phyloP scores from a whole-genome alignment of 2,797 vertebrate genomes.

The Podarcis siculus region DNA sequence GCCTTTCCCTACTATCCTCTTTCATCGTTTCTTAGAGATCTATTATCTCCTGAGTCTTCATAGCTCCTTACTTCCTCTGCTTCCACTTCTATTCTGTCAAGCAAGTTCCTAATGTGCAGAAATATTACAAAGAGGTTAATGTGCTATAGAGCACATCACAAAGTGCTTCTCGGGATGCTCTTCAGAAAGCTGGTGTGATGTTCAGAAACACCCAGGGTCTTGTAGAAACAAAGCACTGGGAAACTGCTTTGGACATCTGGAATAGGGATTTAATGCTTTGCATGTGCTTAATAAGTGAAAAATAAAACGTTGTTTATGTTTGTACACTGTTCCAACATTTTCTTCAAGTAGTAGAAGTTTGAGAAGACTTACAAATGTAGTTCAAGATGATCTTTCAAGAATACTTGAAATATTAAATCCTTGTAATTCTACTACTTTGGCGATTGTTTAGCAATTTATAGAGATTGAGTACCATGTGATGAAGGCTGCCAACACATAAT shows the following conservation, averaged over 20 bases:
- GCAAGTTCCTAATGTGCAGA: constrained; percentile 20
- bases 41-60: background rate
- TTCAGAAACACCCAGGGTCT: rapidly evolving
- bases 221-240: background rate
- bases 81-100: background rate
- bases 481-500: background rate
- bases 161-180: rapidly evolving
- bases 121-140: background rate
- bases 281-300: background rate
- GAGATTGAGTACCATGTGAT: background rate
- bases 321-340: background rate
- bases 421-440: background rate
- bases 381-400: background rate
- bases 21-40: background rate
- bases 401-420: background rate
- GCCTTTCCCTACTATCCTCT: background rate
- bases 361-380: background rate
- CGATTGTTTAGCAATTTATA: background rate
- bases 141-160: background rate
- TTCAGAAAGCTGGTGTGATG: background rate
- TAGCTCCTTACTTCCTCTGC: background rate
- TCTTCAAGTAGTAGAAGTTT: background rate
- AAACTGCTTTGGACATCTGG: rapidly evolving
- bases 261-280: background rate
- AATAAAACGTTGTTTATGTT: rapidly evolving